Base-by-base conservation (phyloP, 2,888 invertebrate genomes). In the Electrophaes corylata region DNA sequence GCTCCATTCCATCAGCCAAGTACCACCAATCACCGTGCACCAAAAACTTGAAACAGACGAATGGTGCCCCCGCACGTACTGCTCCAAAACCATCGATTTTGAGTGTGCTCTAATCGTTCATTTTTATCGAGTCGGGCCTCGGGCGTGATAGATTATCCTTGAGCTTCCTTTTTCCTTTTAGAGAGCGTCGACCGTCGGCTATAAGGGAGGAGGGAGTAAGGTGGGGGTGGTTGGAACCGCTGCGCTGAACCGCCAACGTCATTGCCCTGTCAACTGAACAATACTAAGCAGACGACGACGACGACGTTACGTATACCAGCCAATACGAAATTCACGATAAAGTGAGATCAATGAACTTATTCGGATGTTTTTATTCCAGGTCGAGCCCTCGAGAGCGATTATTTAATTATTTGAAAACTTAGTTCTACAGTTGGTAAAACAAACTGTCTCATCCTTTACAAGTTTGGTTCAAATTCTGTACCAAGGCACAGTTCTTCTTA, bases 211-310 rank as follows among this genome's bases (percentile, higher is more conserved):
- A 78, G 77, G 81, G 76, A 71, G 75, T 67, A 73, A 71, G 69
- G 69, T 69, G 76, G 77, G 73, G 69, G 71, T 67, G 72, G 73
- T 71, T 74, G 74, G 74, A 80, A 79, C 79, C 82, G 74, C 79
- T 74, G 81, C 78, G 76, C 80, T 73, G 83, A 81, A 83, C 84
- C 80, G 71, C 79, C 82, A 76, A 86, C 90, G 89, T 91, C 90
- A 90, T 88, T 89, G 90, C 89, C 90, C 90, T 88, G 89, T 90
- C 90, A 91, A 88, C 89, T 84, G 85, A 86, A 90, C 90, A 89
- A 88, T 88, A 88, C 88, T 88, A 83, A 88, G 86, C 87, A 88
- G 87, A 83, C 88, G 84, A 54, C 46, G 53, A 31, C 43, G 29
- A 31, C 44, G 19, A 86, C 80, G 82, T 86, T 83, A 87, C 84